Evolutionary conservation across 1,140 invertebrate species (phyloP), one percentile per base, ranked within the genome.

Genomic region (Dufourea novaeangliae): DNA sequence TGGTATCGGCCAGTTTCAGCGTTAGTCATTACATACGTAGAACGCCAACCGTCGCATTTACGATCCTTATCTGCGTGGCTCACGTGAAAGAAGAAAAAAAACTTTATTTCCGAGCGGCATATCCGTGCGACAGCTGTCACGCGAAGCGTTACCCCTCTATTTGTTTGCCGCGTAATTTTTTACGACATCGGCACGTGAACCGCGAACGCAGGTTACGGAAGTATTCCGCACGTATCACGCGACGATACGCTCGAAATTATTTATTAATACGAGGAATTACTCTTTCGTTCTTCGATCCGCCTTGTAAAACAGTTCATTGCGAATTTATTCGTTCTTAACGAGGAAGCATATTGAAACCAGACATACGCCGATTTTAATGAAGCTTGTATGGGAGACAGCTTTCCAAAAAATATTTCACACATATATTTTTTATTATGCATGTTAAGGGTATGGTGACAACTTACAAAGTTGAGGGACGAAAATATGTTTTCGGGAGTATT

Each of bases 131-230:
- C 72, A 68, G 34, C 72, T 75, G 72, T 75, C 72, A 75, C 72
- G 72, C 72, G 52, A 75, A 27, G 52, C 52, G 52, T 75, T 75
- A 57, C 52, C 72, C 72, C 39, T 41, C 50, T 75, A 68, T 75
- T 75, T 75, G 72, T 75, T 75, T 75, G 72, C 52, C 27, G 20
- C 34, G 63, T 75, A 57, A 75, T 68, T 68, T 75, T 75, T 75
- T 68, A 75, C 64, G 72, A 75, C 64, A 68, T 37, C 37, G 64
- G 64, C 52, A 56, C 62, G 72, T 39, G 39, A 44, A 56, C 32
- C 27, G 8, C 20, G 32, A 39, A 41, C 61, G 41, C 39, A 41
- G 11, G 25, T 29, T 22, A 56, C 62, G 27, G n/a, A n/a, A n/a
- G n/a, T n/a, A n/a, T n/a, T n/a, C 22, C 25, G 32, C 1, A 37